These are phyloP conservation scores for Channa argus DNA, from an alignment of 2,113 vertebrate species.

Conservation along the genomic window DNA sequence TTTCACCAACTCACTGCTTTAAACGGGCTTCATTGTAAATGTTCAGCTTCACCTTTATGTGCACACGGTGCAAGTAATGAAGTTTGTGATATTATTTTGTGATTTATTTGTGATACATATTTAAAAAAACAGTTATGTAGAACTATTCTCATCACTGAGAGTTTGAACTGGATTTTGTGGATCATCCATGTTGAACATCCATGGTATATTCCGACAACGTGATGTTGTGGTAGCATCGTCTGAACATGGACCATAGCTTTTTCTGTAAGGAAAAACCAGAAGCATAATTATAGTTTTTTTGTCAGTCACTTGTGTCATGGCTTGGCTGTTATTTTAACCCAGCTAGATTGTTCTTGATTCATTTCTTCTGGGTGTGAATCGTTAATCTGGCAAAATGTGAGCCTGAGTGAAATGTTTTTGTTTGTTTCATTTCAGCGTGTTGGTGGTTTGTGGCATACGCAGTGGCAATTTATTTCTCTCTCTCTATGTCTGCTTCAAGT, in stretches of 20 bases:
- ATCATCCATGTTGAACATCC: not conserved
- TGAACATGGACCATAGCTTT: conserved; percentile 23
- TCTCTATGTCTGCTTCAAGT: not conserved
- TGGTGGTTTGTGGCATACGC: conserved; percentile 60
- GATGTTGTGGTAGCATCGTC: conserved; percentile 11
- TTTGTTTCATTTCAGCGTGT: conserved; percentile 62
- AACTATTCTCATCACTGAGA: not conserved
- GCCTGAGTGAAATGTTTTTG: conserved; percentile 50
- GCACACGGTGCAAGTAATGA: no score
- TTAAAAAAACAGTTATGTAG: no score
- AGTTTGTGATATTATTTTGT: not conserved
- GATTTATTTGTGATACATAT: not conserved
- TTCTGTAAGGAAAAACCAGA: conserved; percentile 44
- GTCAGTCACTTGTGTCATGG: conserved; percentile 27
- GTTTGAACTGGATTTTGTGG: not conserved
- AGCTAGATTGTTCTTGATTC: conserved; percentile 57
- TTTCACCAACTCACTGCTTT: not conserved
- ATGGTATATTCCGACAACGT: not conserved
- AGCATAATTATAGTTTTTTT: conserved; percentile 39
- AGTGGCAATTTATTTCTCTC: conserved; percentile 24
- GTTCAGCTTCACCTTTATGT: not conserved
- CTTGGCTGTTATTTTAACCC: conserved; percentile 30
- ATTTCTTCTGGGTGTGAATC: conserved; percentile 54
- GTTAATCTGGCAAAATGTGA: conserved; percentile 43
- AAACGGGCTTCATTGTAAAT: not conserved